Conservation (phyloP, 2,113 vertebrate genomes). For the Solea senegalensis region DNA sequence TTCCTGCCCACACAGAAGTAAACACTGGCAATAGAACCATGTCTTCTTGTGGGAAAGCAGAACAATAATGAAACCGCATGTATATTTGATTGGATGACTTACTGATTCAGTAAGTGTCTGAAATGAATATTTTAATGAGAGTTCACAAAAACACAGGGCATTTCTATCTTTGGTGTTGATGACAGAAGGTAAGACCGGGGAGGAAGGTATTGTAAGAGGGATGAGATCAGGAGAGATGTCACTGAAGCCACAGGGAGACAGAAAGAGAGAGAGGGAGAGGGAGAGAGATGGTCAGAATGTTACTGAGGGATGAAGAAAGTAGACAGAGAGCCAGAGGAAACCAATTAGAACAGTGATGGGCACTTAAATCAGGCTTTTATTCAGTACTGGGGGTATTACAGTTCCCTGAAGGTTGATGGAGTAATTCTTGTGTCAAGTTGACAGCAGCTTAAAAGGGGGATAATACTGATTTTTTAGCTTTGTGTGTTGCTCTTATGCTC, state of each 20-base stretch:
- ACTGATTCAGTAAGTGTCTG: neutral
- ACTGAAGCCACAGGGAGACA: constrained; percentile 27
- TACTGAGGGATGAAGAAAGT: constrained; percentile 42
- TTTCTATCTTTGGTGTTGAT: neutral
- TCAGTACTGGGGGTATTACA: constrained; percentile 63
- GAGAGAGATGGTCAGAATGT: constrained; percentile 36
- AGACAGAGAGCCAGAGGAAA: constrained; percentile 62
- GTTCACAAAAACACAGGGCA: neutral
- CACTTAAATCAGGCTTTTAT: constrained; percentile 69
- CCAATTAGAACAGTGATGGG: constrained; percentile 71
- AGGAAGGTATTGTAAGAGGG: constrained; percentile 5
- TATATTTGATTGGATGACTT: no score
- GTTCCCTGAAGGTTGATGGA: constrained; percentile 61
- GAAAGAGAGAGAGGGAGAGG: constrained; percentile 15
- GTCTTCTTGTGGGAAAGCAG: neutral
- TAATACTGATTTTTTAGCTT: constrained; percentile 59
- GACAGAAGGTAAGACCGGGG: neutral
- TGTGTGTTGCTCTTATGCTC: constrained; percentile 41
- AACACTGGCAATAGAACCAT: neutral
- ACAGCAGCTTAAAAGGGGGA: constrained; percentile 58
- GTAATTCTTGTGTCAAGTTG: constrained; percentile 57
- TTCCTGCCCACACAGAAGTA: neutral
- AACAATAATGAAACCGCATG: neutral
- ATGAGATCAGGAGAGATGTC: constrained; percentile 19
- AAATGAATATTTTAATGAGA: neutral